phyloP scores from a whole-genome alignment of 1,140 invertebrate species.

The Temnothorax nylanderi region DNA sequence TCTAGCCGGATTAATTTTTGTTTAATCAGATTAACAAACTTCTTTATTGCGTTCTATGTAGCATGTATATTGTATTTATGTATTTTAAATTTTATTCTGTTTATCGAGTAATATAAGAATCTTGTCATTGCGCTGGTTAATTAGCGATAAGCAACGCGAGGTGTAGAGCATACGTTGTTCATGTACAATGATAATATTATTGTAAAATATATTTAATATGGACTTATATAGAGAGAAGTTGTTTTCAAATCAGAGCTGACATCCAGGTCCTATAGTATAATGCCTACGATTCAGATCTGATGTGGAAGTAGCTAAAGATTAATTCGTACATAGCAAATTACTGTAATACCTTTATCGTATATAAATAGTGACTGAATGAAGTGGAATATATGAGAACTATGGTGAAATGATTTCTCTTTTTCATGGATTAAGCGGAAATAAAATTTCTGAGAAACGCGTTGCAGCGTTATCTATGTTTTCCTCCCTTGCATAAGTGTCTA shows the following conservation, averaged over 20 bases:
- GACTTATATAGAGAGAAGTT: conserved; percentile 79
- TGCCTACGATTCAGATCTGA: conserved; percentile 74
- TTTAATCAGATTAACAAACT: background rate
- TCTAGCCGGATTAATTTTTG: background rate
- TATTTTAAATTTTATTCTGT: conserved; percentile 55
- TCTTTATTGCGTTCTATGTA: conserved; percentile 17
- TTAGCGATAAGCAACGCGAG: conserved; percentile 74
- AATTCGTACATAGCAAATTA: conserved; percentile 80
- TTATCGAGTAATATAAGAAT: conserved; percentile 27
- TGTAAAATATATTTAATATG: conserved; percentile 85
- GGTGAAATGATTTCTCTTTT: conserved; percentile 76
- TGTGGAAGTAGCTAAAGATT: conserved; percentile 77
- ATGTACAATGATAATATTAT: conserved; percentile 85
- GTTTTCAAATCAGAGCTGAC: conserved; percentile 79
- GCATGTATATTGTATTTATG: conserved; percentile 31
- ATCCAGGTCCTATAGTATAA: conserved; percentile 43
- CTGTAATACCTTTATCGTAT: conserved; percentile 79
- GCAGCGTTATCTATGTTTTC: conserved; percentile 64
- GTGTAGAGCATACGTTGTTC: conserved; percentile 84
- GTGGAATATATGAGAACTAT: conserved; percentile 79
- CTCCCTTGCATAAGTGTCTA: conserved; percentile 62
- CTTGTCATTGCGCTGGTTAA: conserved; percentile 73
- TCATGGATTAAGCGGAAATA: conserved; percentile 72
- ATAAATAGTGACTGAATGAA: conserved; percentile 80
- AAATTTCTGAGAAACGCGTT: conserved; percentile 73